Percentiles rank a stretch among this genome's conserved stretches.
phyloP scores from a whole-genome alignment of 1,140 invertebrate species.

The Kradibia gibbosae region DNA sequence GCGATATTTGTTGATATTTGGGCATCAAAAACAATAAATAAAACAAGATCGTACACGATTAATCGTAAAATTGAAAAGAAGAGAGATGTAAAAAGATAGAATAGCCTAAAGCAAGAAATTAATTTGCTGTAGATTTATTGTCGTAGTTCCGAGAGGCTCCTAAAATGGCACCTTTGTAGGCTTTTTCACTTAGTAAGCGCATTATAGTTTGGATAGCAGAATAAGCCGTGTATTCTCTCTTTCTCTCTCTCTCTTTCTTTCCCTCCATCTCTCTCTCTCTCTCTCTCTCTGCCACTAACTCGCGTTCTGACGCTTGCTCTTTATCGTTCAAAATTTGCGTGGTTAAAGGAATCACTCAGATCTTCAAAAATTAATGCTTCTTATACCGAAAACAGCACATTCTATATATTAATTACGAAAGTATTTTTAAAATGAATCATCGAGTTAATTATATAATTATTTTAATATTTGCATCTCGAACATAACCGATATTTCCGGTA shows the following conservation, averaged over 20 bases:
- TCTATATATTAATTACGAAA: too few species aligned
- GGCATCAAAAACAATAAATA: neutral
- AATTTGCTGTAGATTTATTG: neutral
- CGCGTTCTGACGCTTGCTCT: too few species aligned
- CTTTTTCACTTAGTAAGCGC: too few species aligned
- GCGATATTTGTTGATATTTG: neutral
- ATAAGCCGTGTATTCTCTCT: neutral
- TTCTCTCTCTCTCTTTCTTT: neutral
- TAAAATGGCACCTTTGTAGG: neutral
- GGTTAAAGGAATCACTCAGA: too few species aligned
- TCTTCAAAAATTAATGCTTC: too few species aligned
- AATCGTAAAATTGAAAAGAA: neutral
- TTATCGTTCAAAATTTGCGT: too few species aligned
- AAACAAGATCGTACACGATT: neutral
- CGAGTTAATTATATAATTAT: too few species aligned
- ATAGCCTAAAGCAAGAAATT: neutral
- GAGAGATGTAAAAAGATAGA: neutral
- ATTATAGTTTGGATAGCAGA: too few species aligned
- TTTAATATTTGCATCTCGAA: too few species aligned
- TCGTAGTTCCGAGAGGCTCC: neutral
- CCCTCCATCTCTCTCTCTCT: conserved; percentile 5
- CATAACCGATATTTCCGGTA: too few species aligned
- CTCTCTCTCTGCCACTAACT: neutral
- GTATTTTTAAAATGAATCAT: too few species aligned
- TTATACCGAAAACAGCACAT: too few species aligned